Conservation (phyloP, 2,888 invertebrate species). For the Sphaerophoria taeniata region DNA sequence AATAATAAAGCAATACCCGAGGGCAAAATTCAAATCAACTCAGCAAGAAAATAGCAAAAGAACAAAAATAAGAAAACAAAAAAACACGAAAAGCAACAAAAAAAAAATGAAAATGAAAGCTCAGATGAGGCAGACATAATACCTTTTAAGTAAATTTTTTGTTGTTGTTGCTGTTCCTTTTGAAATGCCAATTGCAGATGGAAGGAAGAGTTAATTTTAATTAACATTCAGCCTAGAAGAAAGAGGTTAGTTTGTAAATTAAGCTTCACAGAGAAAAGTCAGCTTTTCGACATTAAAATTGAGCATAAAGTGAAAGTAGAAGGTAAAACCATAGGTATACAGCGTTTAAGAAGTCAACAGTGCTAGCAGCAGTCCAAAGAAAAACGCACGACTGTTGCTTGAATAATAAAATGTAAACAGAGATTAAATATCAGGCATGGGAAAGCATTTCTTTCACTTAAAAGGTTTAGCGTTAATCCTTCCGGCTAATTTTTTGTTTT, state of each 20-base stretch:
- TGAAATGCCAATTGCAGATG: conserved; percentile 67
- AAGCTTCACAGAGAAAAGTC: conserved; percentile 48
- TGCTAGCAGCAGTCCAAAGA: neutral
- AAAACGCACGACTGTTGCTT: conserved; percentile 22
- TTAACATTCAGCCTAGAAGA: conserved; percentile 58
- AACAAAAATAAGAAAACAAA: conserved; percentile 2
- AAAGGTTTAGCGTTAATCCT: conserved; percentile 58
- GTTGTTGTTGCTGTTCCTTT: conserved; percentile 29
- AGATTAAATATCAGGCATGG: conserved; percentile 52
- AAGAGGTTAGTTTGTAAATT: conserved; percentile 52
- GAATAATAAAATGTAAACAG: conserved; percentile 57
- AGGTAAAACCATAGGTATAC: too few species aligned
- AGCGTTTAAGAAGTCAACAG: neutral
- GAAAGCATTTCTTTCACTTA: conserved; percentile 50
- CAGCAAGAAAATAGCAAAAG: conserved; percentile 41
- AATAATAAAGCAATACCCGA: conserved; percentile 50
- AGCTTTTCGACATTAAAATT: conserved; percentile 18
- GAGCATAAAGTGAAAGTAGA: conserved; percentile 1
- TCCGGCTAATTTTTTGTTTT: conserved; percentile 20
- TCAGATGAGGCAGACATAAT: conserved; percentile 44
- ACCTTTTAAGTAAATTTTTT: conserved; percentile 59
- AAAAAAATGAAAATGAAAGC: neutral
- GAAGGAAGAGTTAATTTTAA: conserved; percentile 64
- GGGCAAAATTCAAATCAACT: conserved; percentile 60
- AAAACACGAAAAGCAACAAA: conserved; percentile 23